These are phyloP conservation scores for Lampris incognitus DNA, from an alignment of 2,113 vertebrate species.

Conservation along the genomic window DNA sequence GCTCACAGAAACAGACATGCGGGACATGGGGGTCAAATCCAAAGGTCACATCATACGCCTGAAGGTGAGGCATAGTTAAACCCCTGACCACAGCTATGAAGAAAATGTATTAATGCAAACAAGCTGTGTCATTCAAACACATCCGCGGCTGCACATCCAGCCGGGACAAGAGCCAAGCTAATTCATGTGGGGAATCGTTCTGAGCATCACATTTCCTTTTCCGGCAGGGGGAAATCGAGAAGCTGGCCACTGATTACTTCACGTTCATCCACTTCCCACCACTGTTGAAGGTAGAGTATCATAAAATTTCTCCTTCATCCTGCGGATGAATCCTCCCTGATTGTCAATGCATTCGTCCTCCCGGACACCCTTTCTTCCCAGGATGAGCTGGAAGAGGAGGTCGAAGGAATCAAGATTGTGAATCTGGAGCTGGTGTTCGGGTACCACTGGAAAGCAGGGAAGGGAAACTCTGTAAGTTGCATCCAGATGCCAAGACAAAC, in stretches of 20 bases:
- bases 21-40: conserved; percentile 94
- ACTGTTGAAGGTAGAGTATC: conserved; percentile 88
- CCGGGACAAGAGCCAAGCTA: background rate
- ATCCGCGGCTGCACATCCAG: background rate
- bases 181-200: conserved; percentile 11
- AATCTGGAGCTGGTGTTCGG: conserved; percentile 97
- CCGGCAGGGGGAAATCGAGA: conserved; percentile 92
- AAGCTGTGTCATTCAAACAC: background rate
- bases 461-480: conserved; percentile 85
- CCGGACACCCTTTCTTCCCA: conserved; percentile 50
- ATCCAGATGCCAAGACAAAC: conserved; percentile 7
- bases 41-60: conserved; percentile 97
- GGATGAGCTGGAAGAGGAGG: conserved; percentile 87
- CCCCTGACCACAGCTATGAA: background rate
- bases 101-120: background rate
- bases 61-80: conserved; percentile 84
- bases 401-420: conserved; percentile 87
- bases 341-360: conserved; percentile 2
- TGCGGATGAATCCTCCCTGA: background rate
- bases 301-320: conserved; percentile 12
- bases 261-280: conserved; percentile 96
- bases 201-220: conserved; percentile 46
- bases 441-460: conserved; percentile 95
- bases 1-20: conserved; percentile 91
- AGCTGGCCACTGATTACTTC: conserved; percentile 93